Conservation (phyloP, 2,113 vertebrate genomes). For the Dolichallabes microphthalmus region DNA sequence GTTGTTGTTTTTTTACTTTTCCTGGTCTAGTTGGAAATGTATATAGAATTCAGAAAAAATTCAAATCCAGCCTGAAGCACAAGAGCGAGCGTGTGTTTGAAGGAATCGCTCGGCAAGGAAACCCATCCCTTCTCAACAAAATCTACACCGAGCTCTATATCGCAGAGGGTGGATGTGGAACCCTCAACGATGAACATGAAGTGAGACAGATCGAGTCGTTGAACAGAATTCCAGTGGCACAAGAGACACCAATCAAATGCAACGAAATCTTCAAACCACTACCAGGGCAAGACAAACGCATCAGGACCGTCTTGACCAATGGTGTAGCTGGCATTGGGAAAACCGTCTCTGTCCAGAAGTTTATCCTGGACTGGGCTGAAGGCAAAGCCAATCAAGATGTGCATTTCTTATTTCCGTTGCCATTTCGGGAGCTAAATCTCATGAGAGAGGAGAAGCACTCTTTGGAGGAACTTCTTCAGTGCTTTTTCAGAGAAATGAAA, state of each 20-base stretch:
- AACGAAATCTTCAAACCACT: conserved; percentile 21
- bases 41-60: conserved; percentile 17
- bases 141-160: conserved; percentile 55
- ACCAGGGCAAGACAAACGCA: conserved; percentile 15
- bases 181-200: conserved; percentile 47
- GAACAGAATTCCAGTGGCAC: neutral
- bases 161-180: conserved; percentile 48
- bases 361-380: conserved; percentile 32
- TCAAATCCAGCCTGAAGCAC: conserved; percentile 36
- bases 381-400: conserved; percentile 46
- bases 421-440: conserved; percentile 41
- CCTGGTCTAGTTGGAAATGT: conserved; percentile 14
- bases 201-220: conserved; percentile 35
- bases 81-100: conserved; percentile 31
- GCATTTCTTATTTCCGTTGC: conserved; percentile 35
- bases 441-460: conserved; percentile 7
- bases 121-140: conserved; percentile 33
- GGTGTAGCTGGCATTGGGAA: conserved; percentile 14
- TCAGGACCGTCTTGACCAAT: conserved; percentile 28
- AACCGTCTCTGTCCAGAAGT: conserved; percentile 1
- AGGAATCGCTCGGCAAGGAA: conserved; percentile 43
- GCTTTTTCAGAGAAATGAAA: conserved; percentile 29
- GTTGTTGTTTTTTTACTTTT: neutral
- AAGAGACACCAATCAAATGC: conserved; percentile 18
- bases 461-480: conserved; percentile 29